Conservation (phyloP, 2,113 vertebrate species). For the Naja naja region DNA sequence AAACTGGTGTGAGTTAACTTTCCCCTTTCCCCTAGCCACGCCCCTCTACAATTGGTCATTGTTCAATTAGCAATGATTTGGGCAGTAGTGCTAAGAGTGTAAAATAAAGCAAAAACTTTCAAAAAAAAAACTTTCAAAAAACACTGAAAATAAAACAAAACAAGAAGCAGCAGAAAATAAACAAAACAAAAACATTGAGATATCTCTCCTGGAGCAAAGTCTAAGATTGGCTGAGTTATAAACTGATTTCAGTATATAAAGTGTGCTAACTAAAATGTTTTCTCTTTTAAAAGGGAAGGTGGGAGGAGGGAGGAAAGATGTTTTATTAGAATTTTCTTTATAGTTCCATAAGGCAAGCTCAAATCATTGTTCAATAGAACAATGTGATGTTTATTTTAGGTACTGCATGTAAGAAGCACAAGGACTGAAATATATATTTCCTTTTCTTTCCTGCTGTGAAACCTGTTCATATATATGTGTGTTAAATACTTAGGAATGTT, state of each 20-base stretch:
- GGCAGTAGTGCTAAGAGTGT: background rate
- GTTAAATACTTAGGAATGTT: background rate
- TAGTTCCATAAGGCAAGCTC: constrained; percentile 26
- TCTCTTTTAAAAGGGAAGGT: background rate
- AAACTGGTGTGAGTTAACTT: background rate
- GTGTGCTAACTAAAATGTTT: constrained; percentile 31
- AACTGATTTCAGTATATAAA: constrained; percentile 31
- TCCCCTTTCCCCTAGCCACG: background rate
- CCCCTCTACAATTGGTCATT: background rate
- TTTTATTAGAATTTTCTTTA: constrained; percentile 48
- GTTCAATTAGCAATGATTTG: background rate
- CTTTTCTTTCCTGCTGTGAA: constrained; percentile 24
- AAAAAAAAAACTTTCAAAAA: background rate
- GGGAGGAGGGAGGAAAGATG: background rate
- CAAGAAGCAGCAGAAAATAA: constrained; percentile 2
- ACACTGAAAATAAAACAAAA: background rate
- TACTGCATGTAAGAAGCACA: background rate
- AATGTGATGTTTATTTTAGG: constrained; percentile 21
- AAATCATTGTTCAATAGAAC: constrained; percentile 41
- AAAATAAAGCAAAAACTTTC: background rate
- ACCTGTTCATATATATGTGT: background rate
- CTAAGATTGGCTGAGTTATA: constrained; percentile 43
- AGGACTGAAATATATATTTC: constrained; percentile 10
- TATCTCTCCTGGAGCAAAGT: constrained; percentile 25
- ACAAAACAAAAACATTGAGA: constrained; percentile 25